A percentile compares a stretch with the other conserved stretches of the same genome.
Evolutionary conservation across 2,113 vertebrate genomes (phyloP).

Genomic region (Motacilla alba): DNA sequence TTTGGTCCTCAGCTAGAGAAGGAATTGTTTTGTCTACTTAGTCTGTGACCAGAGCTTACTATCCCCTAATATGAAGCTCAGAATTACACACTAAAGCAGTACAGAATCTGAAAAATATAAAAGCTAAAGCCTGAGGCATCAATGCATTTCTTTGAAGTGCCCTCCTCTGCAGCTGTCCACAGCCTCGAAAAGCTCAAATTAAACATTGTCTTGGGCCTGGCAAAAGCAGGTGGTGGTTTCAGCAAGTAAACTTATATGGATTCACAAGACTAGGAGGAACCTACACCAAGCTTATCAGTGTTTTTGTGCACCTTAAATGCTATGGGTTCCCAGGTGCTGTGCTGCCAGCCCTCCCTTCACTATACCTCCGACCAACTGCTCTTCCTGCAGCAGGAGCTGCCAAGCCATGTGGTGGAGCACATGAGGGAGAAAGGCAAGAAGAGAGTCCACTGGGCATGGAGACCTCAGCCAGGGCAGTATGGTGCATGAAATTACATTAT

Average conservation of each 20-base stretch:
- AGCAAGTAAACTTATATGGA: neutral
- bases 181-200: neutral
- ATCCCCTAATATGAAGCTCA: neutral
- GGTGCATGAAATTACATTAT: neutral
- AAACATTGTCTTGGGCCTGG: neutral
- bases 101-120: neutral
- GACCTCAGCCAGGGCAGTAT: neutral
- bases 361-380: fast-evolving
- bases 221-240: neutral
- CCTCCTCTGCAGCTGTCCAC: neutral
- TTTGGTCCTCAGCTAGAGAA: neutral
- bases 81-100: neutral
- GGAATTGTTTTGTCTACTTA: neutral
- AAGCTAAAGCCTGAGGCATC: neutral
- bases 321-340: neutral
- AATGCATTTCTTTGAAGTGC: neutral
- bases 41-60: neutral
- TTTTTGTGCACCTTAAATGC: neutral
- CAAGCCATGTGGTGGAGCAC: fast-evolving
- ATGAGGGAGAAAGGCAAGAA: neutral
- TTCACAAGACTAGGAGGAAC: neutral
- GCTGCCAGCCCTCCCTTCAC: neutral
- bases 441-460: fast-evolving
- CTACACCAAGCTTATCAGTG: neutral
- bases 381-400: neutral